A percentile compares a stretch with the other conserved stretches of the same genome.
Evolutionary conservation across 2,113 vertebrate species (phyloP).

Genomic region (Protobothrops mucrosquamatus): DNA sequence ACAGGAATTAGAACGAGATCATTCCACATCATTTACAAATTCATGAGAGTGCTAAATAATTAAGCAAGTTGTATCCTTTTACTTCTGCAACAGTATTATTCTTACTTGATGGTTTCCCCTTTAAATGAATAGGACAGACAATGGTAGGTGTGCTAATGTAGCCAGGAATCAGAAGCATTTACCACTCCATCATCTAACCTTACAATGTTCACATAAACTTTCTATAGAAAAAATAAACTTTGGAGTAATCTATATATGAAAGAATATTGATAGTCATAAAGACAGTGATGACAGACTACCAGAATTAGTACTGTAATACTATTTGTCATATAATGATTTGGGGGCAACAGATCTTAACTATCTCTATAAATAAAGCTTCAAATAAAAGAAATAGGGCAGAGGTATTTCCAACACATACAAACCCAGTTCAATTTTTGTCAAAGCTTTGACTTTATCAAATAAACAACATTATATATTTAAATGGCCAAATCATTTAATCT

Average conservation of each 20-base stretch:
- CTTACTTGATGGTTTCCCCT: constrained; percentile 71
- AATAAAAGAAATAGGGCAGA: neutral
- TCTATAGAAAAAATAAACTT: neutral
- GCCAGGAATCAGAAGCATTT: constrained; percentile 4
- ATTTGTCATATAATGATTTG: neutral
- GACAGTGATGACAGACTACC: neutral
- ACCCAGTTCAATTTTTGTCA: neutral
- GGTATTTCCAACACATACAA: neutral
- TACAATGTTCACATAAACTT: neutral
- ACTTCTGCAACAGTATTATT: constrained; percentile 71
- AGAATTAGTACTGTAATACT: neutral
- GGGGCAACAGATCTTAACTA: neutral
- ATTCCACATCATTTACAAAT: constrained; percentile 85
- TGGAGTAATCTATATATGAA: neutral
- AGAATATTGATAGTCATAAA: neutral
- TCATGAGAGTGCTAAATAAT: constrained; percentile 89
- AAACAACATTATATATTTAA: neutral
- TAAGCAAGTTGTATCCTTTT: constrained; percentile 84
- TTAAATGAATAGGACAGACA: constrained; percentile 65
- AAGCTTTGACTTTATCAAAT: neutral
- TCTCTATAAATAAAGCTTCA: neutral
- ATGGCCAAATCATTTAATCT: neutral
- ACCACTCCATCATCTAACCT: neutral
- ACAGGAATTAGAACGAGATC: constrained; percentile 82
- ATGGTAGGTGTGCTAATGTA: accelerated